phyloP scores from a whole-genome alignment of 2,113 vertebrate species.

The Tympanuchus pallidicinctus region DNA sequence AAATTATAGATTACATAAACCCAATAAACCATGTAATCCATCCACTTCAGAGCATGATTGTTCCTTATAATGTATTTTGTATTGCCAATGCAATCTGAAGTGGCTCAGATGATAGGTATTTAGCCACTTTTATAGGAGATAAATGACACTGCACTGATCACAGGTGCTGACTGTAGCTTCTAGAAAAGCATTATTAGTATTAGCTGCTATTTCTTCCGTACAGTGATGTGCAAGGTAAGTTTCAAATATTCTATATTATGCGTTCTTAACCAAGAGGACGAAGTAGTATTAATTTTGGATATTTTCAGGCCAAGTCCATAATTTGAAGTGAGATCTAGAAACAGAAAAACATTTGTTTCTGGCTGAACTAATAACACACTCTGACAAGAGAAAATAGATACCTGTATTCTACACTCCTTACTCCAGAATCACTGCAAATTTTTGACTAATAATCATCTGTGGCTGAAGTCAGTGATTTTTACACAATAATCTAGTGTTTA shows the following conservation, averaged over 20 bases:
- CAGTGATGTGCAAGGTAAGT: background rate
- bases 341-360: background rate
- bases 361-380: background rate
- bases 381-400: background rate
- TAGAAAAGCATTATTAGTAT: background rate
- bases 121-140: slow-evolving; percentile 21
- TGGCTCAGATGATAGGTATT: slow-evolving; percentile 11
- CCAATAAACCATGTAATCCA: slow-evolving; percentile 30
- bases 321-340: background rate
- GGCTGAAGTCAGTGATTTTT: background rate
- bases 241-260: background rate
- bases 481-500: background rate
- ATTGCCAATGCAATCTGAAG: slow-evolving; percentile 10
- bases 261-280: background rate
- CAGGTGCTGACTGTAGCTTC: background rate
- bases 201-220: background rate
- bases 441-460: background rate
- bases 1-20: slow-evolving; percentile 50
- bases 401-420: background rate
- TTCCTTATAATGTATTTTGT: slow-evolving; percentile 30
- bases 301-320: background rate
- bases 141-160: background rate
- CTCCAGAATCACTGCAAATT: background rate
- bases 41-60: slow-evolving; percentile 15
- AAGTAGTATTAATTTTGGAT: background rate